phyloP scores from a whole-genome alignment of 1,140 invertebrate species.

The Coboldia fuscipes region DNA sequence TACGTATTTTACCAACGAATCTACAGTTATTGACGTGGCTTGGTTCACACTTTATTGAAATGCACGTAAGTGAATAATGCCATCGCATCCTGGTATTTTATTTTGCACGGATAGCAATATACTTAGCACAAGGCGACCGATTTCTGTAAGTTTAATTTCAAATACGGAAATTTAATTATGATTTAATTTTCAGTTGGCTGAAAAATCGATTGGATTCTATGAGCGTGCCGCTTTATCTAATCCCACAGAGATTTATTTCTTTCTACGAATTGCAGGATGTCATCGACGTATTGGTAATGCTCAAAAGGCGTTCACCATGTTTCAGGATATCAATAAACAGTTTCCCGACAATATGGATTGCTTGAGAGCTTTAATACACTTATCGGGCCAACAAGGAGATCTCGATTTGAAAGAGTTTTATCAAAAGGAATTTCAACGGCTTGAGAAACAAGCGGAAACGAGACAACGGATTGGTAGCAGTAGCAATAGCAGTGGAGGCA shows the following conservation, averaged over 20 bases:
- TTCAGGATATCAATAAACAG: constrained; percentile 51
- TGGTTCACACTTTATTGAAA: constrained; percentile 76
- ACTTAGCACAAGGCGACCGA: no score
- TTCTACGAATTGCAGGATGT: constrained; percentile 66
- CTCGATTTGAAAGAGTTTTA: constrained; percentile 34
- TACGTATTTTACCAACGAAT: constrained; percentile 74
- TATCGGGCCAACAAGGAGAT: constrained; percentile 38
- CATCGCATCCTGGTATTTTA: no score
- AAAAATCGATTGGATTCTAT: constrained; percentile 77
- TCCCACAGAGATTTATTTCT: constrained; percentile 66
- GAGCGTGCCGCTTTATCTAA: constrained; percentile 72
- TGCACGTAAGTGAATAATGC: no score
- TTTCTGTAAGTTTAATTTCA: no score
- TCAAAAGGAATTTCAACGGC: constrained; percentile 52
- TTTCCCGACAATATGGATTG: constrained; percentile 78
- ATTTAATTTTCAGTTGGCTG: no score
- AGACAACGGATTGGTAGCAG: constrained; percentile 33
- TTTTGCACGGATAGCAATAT: no score
- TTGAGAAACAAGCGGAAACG: constrained; percentile 58
- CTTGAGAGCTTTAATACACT: constrained; percentile 65
- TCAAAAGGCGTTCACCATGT: constrained; percentile 57
- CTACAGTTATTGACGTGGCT: constrained; percentile 80
- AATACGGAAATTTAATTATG: no score
- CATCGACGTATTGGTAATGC: constrained; percentile 64
- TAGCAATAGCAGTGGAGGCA: constrained; percentile 17